Conservation (phyloP, 2,888 invertebrate species). For the Drosophila meridionalis region DNA sequence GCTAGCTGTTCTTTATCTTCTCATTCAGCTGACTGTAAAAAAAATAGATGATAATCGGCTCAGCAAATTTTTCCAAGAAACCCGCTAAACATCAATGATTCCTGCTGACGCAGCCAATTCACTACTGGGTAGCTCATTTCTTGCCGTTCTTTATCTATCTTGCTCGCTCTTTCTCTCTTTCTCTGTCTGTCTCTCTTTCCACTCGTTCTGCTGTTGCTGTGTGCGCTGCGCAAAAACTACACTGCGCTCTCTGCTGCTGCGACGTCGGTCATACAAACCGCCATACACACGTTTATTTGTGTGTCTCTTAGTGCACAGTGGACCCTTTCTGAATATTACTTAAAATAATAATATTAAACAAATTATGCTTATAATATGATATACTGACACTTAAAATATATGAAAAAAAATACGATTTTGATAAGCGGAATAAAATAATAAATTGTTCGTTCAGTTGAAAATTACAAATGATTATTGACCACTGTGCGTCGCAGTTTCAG, state of each 20-base stretch:
- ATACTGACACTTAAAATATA: neutral
- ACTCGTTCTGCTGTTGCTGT: slow-evolving; percentile 45
- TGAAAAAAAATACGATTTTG: too few relatives aligned
- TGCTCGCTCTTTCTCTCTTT: neutral
- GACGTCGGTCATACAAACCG: slow-evolving; percentile 37
- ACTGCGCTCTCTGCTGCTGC: slow-evolving; percentile 52
- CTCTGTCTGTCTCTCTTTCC: neutral
- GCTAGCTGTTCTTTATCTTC: neutral
- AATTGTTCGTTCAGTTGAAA: neutral
- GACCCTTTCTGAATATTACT: neutral
- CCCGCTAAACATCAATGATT: slow-evolving; percentile 26
- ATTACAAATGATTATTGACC: slow-evolving; percentile 4
- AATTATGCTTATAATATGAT: neutral
- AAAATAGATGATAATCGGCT: slow-evolving; percentile 21
- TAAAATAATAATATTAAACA: neutral
- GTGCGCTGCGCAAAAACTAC: slow-evolving; percentile 73
- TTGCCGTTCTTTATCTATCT: slow-evolving; percentile 15
- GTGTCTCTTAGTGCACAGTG: slow-evolving; percentile 37
- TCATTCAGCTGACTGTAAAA: slow-evolving; percentile 7
- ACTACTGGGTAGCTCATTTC: slow-evolving; percentile 48
- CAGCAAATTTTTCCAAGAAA: slow-evolving; percentile 26
- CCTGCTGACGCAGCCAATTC: slow-evolving; percentile 51
- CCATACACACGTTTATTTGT: slow-evolving; percentile 43
- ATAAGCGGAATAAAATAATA: neutral
- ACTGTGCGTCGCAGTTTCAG: slow-evolving; percentile 39